phyloP scores from a whole-genome alignment of 2,113 vertebrate genomes.

The Parus major region DNA sequence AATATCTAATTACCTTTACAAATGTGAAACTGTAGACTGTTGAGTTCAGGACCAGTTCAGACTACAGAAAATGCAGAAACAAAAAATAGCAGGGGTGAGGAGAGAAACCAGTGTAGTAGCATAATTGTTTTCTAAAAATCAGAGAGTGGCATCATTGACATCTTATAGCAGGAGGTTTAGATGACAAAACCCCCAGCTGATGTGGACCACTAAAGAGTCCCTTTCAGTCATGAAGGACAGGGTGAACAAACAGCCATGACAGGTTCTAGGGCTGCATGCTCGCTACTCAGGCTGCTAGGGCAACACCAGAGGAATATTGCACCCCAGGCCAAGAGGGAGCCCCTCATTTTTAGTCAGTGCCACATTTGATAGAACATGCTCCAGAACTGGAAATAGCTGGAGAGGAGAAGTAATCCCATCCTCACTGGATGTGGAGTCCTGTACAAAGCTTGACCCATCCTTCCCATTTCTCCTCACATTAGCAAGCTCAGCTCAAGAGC shows the following conservation, averaged over 20 bases:
- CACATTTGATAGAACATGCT: not conserved
- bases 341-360: not conserved
- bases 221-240: not conserved
- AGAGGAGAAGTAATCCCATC: not conserved
- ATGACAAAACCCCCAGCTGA: not conserved
- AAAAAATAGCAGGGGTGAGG: not conserved
- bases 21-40: not conserved
- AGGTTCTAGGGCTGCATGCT: not conserved
- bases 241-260: not conserved
- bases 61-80: not conserved
- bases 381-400: not conserved
- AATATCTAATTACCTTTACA: not conserved
- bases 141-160: not conserved
- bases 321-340: not conserved
- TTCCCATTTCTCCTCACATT: not conserved
- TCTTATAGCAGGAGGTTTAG: not conserved
- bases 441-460: not conserved
- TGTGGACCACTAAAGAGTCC: not conserved
- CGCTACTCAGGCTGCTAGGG: not conserved
- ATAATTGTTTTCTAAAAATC: not conserved
- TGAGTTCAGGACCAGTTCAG: not conserved
- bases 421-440: not conserved
- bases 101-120: not conserved
- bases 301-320: not conserved
- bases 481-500: fast-evolving